Base-by-base conservation (phyloP, 2,888 invertebrate genomes). In the Microctonus brassicae region DNA sequence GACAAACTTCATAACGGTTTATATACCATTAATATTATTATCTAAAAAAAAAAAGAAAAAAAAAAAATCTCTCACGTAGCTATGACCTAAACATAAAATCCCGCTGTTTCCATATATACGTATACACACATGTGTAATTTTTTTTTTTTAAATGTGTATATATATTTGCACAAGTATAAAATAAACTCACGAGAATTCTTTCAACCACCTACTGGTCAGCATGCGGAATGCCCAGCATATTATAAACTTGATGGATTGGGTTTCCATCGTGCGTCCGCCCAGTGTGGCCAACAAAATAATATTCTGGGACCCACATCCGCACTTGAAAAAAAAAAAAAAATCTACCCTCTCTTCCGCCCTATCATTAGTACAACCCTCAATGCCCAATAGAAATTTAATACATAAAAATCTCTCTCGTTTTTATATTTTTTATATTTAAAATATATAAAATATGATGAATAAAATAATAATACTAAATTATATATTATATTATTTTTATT, bases 201-300 rank as follows among this genome's bases (percentile, higher is more conserved):
- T 66, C 29, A 69, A 71, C 69, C 67, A 73, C 71, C 70, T 67
- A 69, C 71, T 63, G 67, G 47, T 62, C 24, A 39, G 24, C 63
- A 70, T 68, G 70, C 64, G 70, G 72, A 74, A 75, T 76, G 74
- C 73, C 64, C 66, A 57, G 57, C 64, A 73, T 73, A 75, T 75
- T 73, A 75, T 76, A 74, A 73, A 76, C 75, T 76, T 73, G 74
- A 76, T 73, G 61, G 70, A 75, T 74, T 29, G 62, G 42, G 33
- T 62, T 62, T 33, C 62, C 20, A 34, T 58, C 42, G 62, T 34
- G 20, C 17, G 22, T 60, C 11, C 29, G 57, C 26, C 26, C 29
- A 29, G n/a, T 24, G 57, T 57, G 17, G 26, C 57, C n/a, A 29
- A 36, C n/a, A n/a, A n/a, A n/a, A n/a, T n/a, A 34, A 34, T 13